Evolutionary conservation across 2,113 vertebrate genomes (phyloP), one percentile per base, ranked within the genome.

Genomic region (Xenotilapia longispinis): DNA sequence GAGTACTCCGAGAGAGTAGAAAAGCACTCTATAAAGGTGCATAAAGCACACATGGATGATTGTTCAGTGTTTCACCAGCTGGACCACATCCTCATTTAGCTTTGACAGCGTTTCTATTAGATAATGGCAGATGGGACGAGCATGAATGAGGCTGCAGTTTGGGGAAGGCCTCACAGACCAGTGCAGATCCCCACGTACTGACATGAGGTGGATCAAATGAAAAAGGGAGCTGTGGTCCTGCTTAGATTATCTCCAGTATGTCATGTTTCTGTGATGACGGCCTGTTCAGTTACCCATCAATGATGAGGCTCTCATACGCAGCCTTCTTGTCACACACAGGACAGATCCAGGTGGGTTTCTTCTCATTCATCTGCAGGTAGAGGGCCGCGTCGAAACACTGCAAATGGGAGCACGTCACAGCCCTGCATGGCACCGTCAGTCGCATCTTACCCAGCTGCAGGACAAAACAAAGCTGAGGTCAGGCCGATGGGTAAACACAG

Each of bases 331-430:
- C 98, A 89, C 99, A 99, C 51, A 99, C 98, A 15, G 99, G 98
- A 94, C 99, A 99, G 92, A 99, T 98, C 99, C 99, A 99, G 9
- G 98, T 98, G 36, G 98, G 98, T 51, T 99, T 99, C 96, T 99
- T 99, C 82, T 99, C 98, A 84, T 99, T 99, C 99, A 99, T 99
- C 96, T 99, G 98, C 40, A 99, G 96, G 94, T 99, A 99, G 75
- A 99, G 97, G 70, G 98, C 98, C 54, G 99, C 99, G 83, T 99
- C 99, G 21, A 99, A 99, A 92, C 99, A 99, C 88, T 99, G 99
- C 87, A 99, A 97, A 82, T 99, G 99, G 55, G 98, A 98, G 95
- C 99, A 99, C 63, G 98, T 99, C 70, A 98, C 97, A 2, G 99
- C 98, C 21, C 98, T 96, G 91, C 99, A 99, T 0, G 99, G 98